These are phyloP conservation scores for Astatotilapia flaviijosephi DNA, from an alignment of 2,113 vertebrate species.

Conservation along the genomic window DNA sequence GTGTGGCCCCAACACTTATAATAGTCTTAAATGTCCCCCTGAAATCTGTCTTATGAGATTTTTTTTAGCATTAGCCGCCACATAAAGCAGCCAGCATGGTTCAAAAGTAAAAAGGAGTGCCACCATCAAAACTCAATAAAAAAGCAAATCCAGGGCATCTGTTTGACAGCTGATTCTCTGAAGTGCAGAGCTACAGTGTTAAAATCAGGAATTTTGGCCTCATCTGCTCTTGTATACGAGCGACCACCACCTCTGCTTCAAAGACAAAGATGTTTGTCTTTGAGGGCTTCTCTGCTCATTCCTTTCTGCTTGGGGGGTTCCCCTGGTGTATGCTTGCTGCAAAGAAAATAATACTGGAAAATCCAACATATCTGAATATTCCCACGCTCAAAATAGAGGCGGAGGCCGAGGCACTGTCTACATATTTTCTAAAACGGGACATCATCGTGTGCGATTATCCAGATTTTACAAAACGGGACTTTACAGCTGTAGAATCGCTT, in stretches of 20 bases:
- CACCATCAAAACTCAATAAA: background rate
- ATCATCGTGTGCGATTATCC: background rate
- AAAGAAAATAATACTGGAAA: background rate
- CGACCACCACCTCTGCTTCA: background rate
- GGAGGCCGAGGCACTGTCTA: accelerated
- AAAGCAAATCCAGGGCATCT: background rate
- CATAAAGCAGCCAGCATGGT: background rate
- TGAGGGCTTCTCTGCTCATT: background rate
- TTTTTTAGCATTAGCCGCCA: background rate
- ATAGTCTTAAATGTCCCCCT: background rate
- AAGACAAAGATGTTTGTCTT: background rate
- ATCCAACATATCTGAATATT: background rate
- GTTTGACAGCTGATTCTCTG: background rate
- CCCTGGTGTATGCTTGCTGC: background rate
- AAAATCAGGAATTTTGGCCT: background rate
- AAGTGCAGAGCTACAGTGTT: background rate
- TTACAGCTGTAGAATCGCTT: background rate
- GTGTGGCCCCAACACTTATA: background rate
- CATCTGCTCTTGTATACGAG: background rate
- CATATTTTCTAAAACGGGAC: background rate
- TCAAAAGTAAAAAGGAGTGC: background rate
- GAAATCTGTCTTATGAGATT: background rate
- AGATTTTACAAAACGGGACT: background rate
- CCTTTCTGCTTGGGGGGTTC: background rate
- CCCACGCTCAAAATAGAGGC: background rate